A percentile compares a stretch with the other conserved stretches of the same genome.
Evolutionary conservation across 2,113 vertebrate species (phyloP).

Genomic region (Accipiter virgatus): DNA sequence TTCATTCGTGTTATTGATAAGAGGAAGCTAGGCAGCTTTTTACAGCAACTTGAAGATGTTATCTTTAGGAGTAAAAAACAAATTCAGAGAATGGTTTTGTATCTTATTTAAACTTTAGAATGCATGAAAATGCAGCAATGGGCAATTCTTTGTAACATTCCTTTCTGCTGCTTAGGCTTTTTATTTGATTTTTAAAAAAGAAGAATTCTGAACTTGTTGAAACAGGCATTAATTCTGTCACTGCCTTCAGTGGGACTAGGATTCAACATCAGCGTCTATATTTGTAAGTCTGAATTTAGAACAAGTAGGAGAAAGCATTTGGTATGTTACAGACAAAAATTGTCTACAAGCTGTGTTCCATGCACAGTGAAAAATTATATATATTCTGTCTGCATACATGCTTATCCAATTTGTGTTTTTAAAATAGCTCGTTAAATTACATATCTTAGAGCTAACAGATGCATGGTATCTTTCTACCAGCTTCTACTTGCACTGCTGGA

Average conservation of each 20-base stretch:
- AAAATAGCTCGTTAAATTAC: background rate
- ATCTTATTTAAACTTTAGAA: background rate
- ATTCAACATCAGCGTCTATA: slow-evolving; percentile 2
- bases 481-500: background rate
- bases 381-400: background rate
- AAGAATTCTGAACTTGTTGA: background rate
- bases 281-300: slow-evolving; percentile 47
- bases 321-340: slow-evolving; percentile 14
- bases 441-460: background rate
- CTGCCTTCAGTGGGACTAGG: background rate
- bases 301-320: slow-evolving; percentile 53
- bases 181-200: background rate
- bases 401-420: background rate
- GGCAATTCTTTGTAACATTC: background rate
- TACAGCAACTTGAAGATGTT: background rate
- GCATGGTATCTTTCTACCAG: background rate
- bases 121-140: background rate
- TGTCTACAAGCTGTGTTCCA: background rate
- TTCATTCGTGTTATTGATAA: background rate
- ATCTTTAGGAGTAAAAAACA: background rate
- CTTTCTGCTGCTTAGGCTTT: background rate
- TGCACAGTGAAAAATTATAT: background rate
- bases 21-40: background rate
- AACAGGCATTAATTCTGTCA: slow-evolving; percentile 8
- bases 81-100: background rate